Conservation (phyloP, 1,140 invertebrate genomes). For the Musca vetustissima region DNA sequence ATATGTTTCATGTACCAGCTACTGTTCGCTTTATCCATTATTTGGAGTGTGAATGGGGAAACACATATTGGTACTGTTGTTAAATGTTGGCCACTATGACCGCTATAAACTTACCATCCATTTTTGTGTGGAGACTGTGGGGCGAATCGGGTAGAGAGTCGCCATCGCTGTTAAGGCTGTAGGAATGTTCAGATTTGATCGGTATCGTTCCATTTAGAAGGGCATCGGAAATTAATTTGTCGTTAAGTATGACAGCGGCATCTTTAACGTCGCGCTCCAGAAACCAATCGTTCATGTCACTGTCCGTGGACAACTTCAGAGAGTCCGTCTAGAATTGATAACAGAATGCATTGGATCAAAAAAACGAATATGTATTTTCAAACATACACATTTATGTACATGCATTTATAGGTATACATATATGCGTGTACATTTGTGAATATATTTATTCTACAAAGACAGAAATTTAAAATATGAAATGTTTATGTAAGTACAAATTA, state of each 20-base stretch:
- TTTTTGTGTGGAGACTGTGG: conserved; percentile 62
- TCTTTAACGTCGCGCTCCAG: conserved; percentile 59
- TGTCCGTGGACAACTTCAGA: conserved; percentile 60
- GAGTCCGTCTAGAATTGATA: conserved; percentile 62
- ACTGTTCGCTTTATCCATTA: too few species aligned
- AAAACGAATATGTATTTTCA: too few species aligned
- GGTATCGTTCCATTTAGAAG: conserved; percentile 71
- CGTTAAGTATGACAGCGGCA: conserved; percentile 73
- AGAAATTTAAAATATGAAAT: too few species aligned
- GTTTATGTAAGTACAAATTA: too few species aligned
- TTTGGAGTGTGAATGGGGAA: too few species aligned
- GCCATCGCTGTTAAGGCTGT: conserved; percentile 71
- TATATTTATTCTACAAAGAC: too few species aligned
- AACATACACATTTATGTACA: too few species aligned
- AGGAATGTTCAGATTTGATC: conserved; percentile 84
- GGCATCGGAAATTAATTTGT: conserved; percentile 87
- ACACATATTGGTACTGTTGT: too few species aligned
- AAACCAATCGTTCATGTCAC: conserved; percentile 63
- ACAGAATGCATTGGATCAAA: neutral
- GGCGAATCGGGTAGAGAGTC: conserved; percentile 68
- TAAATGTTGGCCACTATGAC: too few species aligned
- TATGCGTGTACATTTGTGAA: too few species aligned
- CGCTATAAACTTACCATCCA: conserved; percentile 60
- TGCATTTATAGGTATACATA: too few species aligned
- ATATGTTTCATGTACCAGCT: too few species aligned